Evolutionary conservation across 2,888 invertebrate genomes (phyloP), one percentile per base, ranked within the genome.

Genomic region (Ptilodon capucinus): DNA sequence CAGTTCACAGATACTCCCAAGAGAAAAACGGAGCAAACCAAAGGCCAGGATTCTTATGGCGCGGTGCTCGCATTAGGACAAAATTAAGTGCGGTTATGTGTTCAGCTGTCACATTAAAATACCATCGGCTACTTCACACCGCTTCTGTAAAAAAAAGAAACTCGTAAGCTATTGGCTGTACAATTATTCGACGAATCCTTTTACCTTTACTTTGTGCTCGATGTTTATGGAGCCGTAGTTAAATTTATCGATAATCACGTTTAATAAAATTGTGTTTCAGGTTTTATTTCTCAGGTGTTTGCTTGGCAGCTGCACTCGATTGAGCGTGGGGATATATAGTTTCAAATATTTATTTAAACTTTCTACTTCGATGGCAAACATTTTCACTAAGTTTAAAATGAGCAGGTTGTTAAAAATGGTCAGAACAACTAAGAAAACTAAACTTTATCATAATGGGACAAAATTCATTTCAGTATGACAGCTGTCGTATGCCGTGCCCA

Each of bases 61-160:
- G 73, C 57, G 68, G 65, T 73, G 75, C 73, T 79, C 86, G 81
- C 85, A 86, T 91, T 88, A 89, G 89, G 86, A 81, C 84, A 83
- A 88, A 87, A 89, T 90, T 90, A 89, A 91, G 91, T 91, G 89
- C 84, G 74, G 84, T 89, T 87, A 88, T 90, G 83, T 89, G 90
- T 88, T 78, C 78, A 64, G 63, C 68, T 84, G 87, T 84, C 88
- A 86, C 88, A 85, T 90, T 91, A 89, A 91, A 90, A 90, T 89
- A 79, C 87, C 84, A 74, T 70, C 60, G 78, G 81, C 83, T 83
- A 81, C 84, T 79, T 81, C 79, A 79, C 79, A 77, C 76, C 71
- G 78, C 73, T 48, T 57, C 57, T 59, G 60, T 62, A 72, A 76
- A 81, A 84, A 84, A 84, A 81, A 82, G 81, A 78, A 65, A 63